Evolutionary conservation across 2,888 invertebrate species (phyloP).

Genomic region (Noctua fimbriata): DNA sequence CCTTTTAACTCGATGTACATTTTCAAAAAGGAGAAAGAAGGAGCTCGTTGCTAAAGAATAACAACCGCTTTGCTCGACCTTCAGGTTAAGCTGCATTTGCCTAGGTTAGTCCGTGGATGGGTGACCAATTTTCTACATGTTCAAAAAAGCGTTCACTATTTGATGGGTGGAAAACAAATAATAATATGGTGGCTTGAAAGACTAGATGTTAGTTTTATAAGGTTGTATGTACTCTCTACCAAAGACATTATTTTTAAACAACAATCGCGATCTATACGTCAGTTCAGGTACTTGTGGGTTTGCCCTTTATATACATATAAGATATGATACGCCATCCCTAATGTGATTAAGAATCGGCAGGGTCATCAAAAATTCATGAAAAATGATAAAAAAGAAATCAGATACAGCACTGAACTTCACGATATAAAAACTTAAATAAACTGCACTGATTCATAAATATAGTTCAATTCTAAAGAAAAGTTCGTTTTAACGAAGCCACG

Average conservation of each 20-base stretch:
- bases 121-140: neutral
- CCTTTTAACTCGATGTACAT: too few relatives aligned
- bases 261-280: too few relatives aligned
- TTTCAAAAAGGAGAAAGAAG: too few relatives aligned
- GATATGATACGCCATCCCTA: neutral
- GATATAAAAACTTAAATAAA: conserved; percentile 24
- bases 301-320: neutral
- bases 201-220: too few relatives aligned
- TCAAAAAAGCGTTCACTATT: too few relatives aligned
- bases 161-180: too few relatives aligned
- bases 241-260: too few relatives aligned
- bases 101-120: neutral
- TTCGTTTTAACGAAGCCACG: conserved; percentile 46
- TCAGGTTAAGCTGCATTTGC: too few relatives aligned
- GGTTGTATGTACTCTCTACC: too few relatives aligned
- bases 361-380: neutral
- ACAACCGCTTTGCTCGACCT: too few relatives aligned
- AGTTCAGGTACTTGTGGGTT: neutral
- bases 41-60: too few relatives aligned
- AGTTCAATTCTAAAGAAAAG: conserved; percentile 46
- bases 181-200: too few relatives aligned
- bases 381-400: neutral
- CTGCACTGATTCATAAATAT: conserved; percentile 13
- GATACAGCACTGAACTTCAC: neutral
- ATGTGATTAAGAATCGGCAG: neutral